phyloP scores from a whole-genome alignment of 2,113 vertebrate species.

The Oriolus oriolus region DNA sequence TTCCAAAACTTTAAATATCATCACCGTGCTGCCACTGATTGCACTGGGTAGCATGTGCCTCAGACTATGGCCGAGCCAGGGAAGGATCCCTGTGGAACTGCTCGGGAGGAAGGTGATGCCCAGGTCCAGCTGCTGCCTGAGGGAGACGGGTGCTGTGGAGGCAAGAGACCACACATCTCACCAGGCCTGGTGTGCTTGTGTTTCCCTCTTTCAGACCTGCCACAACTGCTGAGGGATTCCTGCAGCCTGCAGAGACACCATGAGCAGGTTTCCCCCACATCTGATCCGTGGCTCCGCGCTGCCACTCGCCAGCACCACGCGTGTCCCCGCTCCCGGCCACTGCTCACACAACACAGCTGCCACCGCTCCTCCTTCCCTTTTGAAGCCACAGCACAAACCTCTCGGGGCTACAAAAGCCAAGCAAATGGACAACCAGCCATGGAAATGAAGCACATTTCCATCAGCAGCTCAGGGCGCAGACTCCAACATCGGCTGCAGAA shows the following conservation, averaged over 20 bases:
- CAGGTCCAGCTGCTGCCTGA: not conserved
- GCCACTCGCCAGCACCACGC: fast-evolving
- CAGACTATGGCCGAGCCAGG: not conserved
- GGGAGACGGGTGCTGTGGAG: not conserved
- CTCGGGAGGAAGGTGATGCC: fast-evolving
- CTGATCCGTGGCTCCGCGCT: not conserved
- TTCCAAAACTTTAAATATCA: not conserved
- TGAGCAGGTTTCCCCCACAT: not conserved
- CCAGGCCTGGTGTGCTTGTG: not conserved
- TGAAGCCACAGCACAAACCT: not conserved
- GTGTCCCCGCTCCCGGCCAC: fast-evolving
- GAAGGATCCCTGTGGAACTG: not conserved
- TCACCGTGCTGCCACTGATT: too few species aligned
- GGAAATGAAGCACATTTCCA: not conserved
- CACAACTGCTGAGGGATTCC: not conserved
- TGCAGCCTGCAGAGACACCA: not conserved
- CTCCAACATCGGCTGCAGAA: not conserved
- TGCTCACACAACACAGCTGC: not conserved
- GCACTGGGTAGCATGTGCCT: not conserved
- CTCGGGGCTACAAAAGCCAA: not conserved
- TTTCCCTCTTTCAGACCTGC: not conserved
- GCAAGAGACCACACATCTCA: fast-evolving
- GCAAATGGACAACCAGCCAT: fast-evolving
- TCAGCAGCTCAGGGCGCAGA: not conserved
- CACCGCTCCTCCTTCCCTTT: not conserved